Conservation (phyloP, 2,113 vertebrate genomes). For the Erinaceus europaeus region DNA sequence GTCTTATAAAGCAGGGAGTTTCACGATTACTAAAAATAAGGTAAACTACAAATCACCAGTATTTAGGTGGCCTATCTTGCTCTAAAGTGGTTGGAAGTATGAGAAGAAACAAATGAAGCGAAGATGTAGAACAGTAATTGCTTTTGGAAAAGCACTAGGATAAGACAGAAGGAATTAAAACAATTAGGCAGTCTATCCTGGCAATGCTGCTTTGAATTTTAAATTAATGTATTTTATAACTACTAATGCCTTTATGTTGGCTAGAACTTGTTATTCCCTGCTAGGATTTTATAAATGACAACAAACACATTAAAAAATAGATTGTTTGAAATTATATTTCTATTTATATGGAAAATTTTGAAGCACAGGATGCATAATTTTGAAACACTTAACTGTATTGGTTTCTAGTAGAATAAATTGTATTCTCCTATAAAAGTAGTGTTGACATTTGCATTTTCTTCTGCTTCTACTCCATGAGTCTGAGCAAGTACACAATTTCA, state of each 20-base stretch:
- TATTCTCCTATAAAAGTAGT: neutral
- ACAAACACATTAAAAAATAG: neutral
- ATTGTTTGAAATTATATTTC: neutral
- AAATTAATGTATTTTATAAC: neutral
- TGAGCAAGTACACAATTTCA: neutral
- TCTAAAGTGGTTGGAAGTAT: neutral
- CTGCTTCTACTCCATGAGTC: neutral
- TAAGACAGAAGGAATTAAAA: neutral
- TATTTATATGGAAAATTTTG: neutral
- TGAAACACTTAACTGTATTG: neutral
- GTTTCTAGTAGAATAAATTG: neutral
- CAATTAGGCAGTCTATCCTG: neutral
- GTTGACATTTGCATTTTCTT: neutral
- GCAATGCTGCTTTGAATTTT: constrained; percentile 2
- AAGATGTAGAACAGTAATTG: constrained; percentile 1
- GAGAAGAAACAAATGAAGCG: constrained; percentile 17
- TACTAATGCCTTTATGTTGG: neutral
- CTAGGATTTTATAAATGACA: neutral
- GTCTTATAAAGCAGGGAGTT: neutral
- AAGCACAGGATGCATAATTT: neutral
- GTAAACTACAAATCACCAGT: neutral
- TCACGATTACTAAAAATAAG: neutral
- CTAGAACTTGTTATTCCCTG: neutral
- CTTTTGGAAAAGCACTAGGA: neutral
- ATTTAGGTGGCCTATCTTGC: neutral